Conservation (phyloP, 2,797 vertebrate species). For the Rallus crepitans region DNA sequence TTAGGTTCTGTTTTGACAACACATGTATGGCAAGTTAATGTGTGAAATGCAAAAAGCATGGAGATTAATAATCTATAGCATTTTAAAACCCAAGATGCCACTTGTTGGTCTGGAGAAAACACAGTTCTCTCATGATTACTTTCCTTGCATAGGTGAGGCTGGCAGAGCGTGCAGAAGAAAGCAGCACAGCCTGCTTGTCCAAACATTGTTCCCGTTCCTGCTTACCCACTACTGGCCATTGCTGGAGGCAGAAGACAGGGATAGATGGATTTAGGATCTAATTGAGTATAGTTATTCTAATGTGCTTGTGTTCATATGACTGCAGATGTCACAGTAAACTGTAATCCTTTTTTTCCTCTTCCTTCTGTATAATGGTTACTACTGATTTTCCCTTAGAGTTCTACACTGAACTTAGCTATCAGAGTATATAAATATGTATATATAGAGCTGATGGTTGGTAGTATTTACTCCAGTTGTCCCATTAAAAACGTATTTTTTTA, state of each 20-base stretch:
- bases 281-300: not conserved
- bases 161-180: not conserved
- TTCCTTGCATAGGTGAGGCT: not conserved
- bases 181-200: not conserved
- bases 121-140: not conserved
- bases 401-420: not conserved
- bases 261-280: not conserved
- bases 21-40: not conserved
- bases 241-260: not conserved
- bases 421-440: not conserved
- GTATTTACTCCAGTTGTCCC: not conserved
- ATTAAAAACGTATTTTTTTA: not conserved
- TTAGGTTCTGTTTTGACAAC: no score
- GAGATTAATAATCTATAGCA: not conserved
- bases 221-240: not conserved
- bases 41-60: not conserved
- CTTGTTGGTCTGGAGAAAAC: not conserved
- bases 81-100: not conserved
- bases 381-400: not conserved
- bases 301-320: not conserved
- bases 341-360: not conserved
- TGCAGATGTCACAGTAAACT: not conserved
- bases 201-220: not conserved
- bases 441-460: not conserved
- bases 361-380: not conserved